These are phyloP conservation scores for Drosophila tsacasi DNA, from an alignment of 1,140 invertebrate species.

Conservation along the genomic window DNA sequence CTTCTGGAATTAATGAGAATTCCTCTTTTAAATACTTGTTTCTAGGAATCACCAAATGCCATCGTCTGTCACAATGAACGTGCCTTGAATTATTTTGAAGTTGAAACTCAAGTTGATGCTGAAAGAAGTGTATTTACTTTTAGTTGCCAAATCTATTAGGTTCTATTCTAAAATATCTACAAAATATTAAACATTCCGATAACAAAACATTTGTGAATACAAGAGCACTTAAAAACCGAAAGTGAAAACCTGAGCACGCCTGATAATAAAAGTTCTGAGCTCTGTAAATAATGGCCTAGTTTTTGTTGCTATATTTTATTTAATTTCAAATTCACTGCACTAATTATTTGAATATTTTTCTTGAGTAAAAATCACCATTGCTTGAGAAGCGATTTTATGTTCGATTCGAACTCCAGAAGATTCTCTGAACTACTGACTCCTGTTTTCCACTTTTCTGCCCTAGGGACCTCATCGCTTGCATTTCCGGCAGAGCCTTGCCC, in stretches of 20 bases:
- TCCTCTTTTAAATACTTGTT: slow-evolving; percentile 11
- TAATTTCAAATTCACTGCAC: neutral
- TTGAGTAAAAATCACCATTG: neutral
- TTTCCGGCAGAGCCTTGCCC: slow-evolving; percentile 1
- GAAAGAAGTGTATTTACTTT: neutral
- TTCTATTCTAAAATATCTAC: neutral
- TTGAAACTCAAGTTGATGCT: neutral
- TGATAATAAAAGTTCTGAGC: neutral
- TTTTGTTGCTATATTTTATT: neutral
- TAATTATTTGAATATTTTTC: neutral
- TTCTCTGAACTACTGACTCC: neutral
- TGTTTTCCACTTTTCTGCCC: neutral
- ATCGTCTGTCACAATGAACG: slow-evolving; percentile 3
- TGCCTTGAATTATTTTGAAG: slow-evolving; percentile 4
- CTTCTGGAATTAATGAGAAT: neutral
- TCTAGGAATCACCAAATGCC: slow-evolving; percentile 5
- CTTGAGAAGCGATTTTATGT: no score
- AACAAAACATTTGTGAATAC: neutral
- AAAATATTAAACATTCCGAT: neutral
- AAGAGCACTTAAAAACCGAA: no score
- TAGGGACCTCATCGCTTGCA: slow-evolving; percentile 16
- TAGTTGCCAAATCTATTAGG: neutral
- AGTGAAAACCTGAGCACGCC: no score
- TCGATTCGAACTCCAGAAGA: slow-evolving; percentile 9
- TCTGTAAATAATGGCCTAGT: neutral